Base-by-base conservation (phyloP, 2,113 vertebrate genomes). In the Rhizomys pruinosus region DNA sequence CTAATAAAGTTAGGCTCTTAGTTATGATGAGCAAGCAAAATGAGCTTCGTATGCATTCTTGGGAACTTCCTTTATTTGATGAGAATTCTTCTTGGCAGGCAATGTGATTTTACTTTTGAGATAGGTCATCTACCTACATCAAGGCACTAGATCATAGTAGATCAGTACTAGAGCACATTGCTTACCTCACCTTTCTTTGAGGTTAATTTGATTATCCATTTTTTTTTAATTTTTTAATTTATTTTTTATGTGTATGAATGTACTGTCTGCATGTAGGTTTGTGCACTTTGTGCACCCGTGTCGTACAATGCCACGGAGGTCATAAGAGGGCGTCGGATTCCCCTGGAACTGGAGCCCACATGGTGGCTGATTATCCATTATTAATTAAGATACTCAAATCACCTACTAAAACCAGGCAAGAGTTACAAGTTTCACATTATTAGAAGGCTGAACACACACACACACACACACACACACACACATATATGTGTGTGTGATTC, bases 91-190 rank as follows among this genome's bases (percentile, higher is more conserved):
- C 71, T 80, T 73, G 57, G 57, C 23, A 82, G 76, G 69, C 22
- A 29, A 68, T 80, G 1, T 81, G 37, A 64, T 91, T 93, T 94
- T 69, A 29, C 47, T 94, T 80, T 66, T 3, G 57, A 85, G 37
- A 37, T 80, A 68, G 32, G 16, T 59, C 27, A 76, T 82, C 61
- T 88, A 19, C 32, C 39, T 63, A 61, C 13, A 61, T 29, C 27
- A 61, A 86, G 57, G 94, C 6, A 76, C 2, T 3, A 77, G 17
- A 72, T 42, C 37, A 72, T n/a, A n/a, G n/a, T n/a, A n/a, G n/a
- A n/a, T 84, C 72, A 72, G 22, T 84, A 84, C 7, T 80, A 84
- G 79, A 90, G 34, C 66, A 55, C 69, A n/a, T 68, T 73, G 59
- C 47, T 32, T n/a, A 37, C 63, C 12, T 73, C 89, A 52, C 59